A percentile compares a stretch with the other conserved stretches of the same genome.
Conservation (phyloP, 2,113 vertebrate species). For the Hemicordylus capensis region DNA sequence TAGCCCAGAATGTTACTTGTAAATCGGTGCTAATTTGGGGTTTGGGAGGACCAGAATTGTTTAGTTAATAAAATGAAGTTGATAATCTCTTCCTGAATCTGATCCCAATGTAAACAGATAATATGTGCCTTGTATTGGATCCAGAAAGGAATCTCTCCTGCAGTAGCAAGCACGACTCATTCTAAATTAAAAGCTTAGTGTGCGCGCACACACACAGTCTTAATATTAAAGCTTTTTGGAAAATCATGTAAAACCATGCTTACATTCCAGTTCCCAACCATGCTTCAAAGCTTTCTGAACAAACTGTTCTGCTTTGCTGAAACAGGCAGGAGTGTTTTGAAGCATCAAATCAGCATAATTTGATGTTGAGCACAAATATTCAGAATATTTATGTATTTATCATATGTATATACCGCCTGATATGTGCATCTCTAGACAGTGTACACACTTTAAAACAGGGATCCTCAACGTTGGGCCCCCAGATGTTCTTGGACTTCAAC, state of each 20-base stretch:
- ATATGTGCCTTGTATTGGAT: constrained; percentile 49
- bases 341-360: background rate
- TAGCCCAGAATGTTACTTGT: constrained; percentile 12
- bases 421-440: too few species aligned
- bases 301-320: background rate
- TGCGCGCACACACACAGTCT: too few species aligned
- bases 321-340: constrained; percentile 28
- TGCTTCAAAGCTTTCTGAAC: background rate
- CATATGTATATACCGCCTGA: too few species aligned
- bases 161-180: constrained; percentile 63
- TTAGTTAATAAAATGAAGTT: constrained; percentile 53
- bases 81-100: constrained; percentile 64
- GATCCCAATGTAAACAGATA: constrained; percentile 58
- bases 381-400: background rate
- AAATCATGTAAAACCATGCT: constrained; percentile 17
- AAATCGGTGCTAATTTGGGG: constrained; percentile 28
- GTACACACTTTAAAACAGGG: too few species aligned
- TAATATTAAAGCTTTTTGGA: constrained; percentile 44
- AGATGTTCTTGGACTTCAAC: too few species aligned
- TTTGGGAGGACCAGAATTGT: constrained; percentile 23
- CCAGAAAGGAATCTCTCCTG: constrained; percentile 63
- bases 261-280: constrained; percentile 31
- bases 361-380: constrained; percentile 28
- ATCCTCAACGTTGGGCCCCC: too few species aligned
- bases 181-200: constrained; percentile 41